Conservation (phyloP, 2,113 vertebrate genomes). For the Hymenochirus boettgeri region DNA sequence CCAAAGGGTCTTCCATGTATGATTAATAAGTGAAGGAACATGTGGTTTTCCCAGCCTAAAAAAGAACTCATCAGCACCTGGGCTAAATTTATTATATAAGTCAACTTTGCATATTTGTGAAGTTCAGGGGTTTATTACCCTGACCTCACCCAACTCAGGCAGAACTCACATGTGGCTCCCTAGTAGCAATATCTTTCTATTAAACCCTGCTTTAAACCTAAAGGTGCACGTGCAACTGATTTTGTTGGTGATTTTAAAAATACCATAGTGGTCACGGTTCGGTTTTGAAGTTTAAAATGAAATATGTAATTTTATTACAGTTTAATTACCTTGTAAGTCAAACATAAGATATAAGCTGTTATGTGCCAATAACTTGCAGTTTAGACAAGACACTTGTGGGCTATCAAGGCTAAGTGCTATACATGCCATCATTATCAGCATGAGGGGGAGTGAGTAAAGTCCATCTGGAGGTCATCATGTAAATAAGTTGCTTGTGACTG, state of each 20-base stretch:
- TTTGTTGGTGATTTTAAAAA: slow-evolving; percentile 76
- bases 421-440: slow-evolving; percentile 38
- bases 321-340: slow-evolving; percentile 55
- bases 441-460: slow-evolving; percentile 22
- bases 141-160: slow-evolving; percentile 74
- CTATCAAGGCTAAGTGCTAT: slow-evolving; percentile 18
- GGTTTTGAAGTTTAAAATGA: slow-evolving; percentile 66
- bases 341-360: slow-evolving; percentile 48
- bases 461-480: slow-evolving; percentile 35
- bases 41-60: slow-evolving; percentile 32
- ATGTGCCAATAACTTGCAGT: slow-evolving; percentile 15
- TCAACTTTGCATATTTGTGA: slow-evolving; percentile 82
- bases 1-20: slow-evolving; percentile 18
- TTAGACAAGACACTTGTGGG: slow-evolving; percentile 28
- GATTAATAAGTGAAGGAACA: slow-evolving; percentile 36
- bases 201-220: slow-evolving; percentile 78
- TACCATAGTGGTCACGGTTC: slow-evolving; percentile 64
- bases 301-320: slow-evolving; percentile 52
- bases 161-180: slow-evolving; percentile 73
- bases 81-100: slow-evolving; percentile 82
- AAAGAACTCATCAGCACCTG: slow-evolving; percentile 50
- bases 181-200: slow-evolving; percentile 78
- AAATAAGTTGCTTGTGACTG: slow-evolving; percentile 25
- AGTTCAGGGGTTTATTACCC: slow-evolving; percentile 80
- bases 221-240: slow-evolving; percentile 78